phyloP scores from a whole-genome alignment of 2,888 invertebrate genomes.

The Antheraea assamensis region DNA sequence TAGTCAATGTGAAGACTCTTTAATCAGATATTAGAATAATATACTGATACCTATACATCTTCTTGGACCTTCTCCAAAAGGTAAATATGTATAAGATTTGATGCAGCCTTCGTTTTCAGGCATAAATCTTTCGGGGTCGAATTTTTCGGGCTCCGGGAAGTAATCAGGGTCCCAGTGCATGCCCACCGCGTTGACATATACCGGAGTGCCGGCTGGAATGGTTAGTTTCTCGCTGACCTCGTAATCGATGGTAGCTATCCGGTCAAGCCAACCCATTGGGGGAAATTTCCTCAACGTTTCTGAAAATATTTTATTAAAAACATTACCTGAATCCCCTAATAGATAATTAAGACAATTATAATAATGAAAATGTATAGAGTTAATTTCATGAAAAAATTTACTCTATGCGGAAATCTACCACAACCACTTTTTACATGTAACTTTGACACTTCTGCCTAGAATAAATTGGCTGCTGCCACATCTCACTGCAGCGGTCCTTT shows the following conservation, averaged over 20 bases:
- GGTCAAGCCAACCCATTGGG: constrained; percentile 57
- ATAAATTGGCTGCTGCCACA: no score
- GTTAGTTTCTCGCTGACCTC: constrained; percentile 48
- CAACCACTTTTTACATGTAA: no score
- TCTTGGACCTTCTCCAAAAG: constrained; percentile 83
- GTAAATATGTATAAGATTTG: constrained; percentile 59
- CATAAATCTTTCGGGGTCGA: constrained; percentile 80
- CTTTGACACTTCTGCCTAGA: no score
- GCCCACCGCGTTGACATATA: constrained; percentile 50
- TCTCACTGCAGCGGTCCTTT: no score
- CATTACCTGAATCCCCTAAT: neutral
- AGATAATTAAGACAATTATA: neutral
- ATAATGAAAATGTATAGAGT: no score
- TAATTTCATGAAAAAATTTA: no score
- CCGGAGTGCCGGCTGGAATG: constrained; percentile 48
- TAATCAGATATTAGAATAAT: neutral
- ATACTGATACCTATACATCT: constrained; percentile 78
- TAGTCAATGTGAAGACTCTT: no score
- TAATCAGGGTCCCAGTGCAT: constrained; percentile 66
- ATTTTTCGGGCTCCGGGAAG: constrained; percentile 76
- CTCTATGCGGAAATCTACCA: no score
- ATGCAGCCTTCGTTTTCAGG: constrained; percentile 76
- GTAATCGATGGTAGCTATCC: constrained; percentile 44
- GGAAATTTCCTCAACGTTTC: constrained; percentile 55
- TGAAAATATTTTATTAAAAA: constrained; percentile 27